Percentiles rank a stretch among this genome's conserved stretches.
phyloP scores from a whole-genome alignment of 2,888 invertebrate species.

The Parthenolecanium corni region DNA sequence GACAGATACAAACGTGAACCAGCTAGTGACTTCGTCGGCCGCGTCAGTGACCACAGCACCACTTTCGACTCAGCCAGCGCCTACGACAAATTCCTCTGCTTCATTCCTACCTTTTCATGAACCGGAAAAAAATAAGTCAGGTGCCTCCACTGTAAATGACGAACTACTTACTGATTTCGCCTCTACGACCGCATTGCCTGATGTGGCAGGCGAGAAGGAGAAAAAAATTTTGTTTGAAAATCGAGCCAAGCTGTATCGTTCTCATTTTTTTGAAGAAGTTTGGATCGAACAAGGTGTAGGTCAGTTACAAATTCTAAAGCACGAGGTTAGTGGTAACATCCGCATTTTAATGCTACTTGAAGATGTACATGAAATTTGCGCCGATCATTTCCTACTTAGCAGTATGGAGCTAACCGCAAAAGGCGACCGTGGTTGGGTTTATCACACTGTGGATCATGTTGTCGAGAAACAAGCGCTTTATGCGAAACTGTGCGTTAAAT shows the following conservation, averaged over 20 bases:
- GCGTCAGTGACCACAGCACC: too few relatives aligned
- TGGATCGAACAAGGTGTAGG: slow-evolving; percentile 91
- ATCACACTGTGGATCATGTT: slow-evolving; percentile 78
- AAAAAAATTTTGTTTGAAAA: slow-evolving; percentile 62
- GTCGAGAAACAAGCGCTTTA: slow-evolving; percentile 49
- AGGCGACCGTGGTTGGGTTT: slow-evolving; percentile 59
- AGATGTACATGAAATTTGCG: slow-evolving; percentile 79
- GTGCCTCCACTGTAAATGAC: slow-evolving; percentile 46
- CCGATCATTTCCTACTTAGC: slow-evolving; percentile 69
- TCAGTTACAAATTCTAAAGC: slow-evolving; percentile 65
- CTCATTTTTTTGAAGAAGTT: slow-evolving; percentile 61
- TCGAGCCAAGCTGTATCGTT: slow-evolving; percentile 73
- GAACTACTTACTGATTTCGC: slow-evolving; percentile 59
- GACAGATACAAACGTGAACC: background rate
- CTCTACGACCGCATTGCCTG: slow-evolving; percentile 73
- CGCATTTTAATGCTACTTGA: slow-evolving; percentile 75
- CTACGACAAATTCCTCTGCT: background rate
- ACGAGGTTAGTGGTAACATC: slow-evolving; percentile 52
- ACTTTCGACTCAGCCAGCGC: slow-evolving; percentile 8
- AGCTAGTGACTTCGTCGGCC: too few relatives aligned
- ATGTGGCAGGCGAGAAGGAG: slow-evolving; percentile 73
- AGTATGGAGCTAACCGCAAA: slow-evolving; percentile 64
- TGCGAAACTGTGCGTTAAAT: slow-evolving; percentile 68
- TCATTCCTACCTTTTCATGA: background rate
- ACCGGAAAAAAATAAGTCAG: slow-evolving; percentile 21